Evolutionary conservation across 2,888 invertebrate genomes (phyloP), one percentile per base, ranked within the genome.

Genomic region (Rotaria socialis): DNA sequence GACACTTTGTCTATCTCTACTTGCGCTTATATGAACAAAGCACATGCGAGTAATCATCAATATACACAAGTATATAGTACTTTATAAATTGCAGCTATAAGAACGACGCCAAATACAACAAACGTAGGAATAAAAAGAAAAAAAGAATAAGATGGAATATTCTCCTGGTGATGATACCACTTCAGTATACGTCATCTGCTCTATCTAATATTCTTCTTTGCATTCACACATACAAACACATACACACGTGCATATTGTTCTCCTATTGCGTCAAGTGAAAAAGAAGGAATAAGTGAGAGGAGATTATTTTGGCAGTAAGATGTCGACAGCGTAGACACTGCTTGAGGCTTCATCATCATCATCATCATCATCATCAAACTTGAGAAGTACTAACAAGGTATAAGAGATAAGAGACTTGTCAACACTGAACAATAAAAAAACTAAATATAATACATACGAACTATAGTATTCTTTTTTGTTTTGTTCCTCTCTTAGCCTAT

Each of bases 11-110:
- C 27, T 41, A 35, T 67, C n/a, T 67, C 67, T 67, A 67, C 35
- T 19, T 67, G 67, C 35, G 14, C 16, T 4, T 67, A 67, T 35
- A 67, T 67, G 67, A 67, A 67, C 67, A 35, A 41, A 67, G 19
- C 67, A 67, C 35, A 67, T 67, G 67, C 35, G 35, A 67, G 35
- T 67, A 67, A 67, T 67, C 67, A 67, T 67, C 19, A 67, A 67
- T 19, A 19, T 67, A 35, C 35, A 67, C 35, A 35, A 67, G 67
- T 67, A 16, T 67, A 35, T 67, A 27, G 35, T 67, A 67, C 67
- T 67, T 67, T 41, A 67, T 67, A 67, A 67, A 67, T 67, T 35
- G 35, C 35, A 67, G 7, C 35, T 24, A 41, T 67, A 35, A 67
- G 35, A 27, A 41, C 35, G 19, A 67, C 67, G 35, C 35, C 35